Evolutionary conservation across 2,113 vertebrate genomes (phyloP).

Genomic region (Esox niger): DNA sequence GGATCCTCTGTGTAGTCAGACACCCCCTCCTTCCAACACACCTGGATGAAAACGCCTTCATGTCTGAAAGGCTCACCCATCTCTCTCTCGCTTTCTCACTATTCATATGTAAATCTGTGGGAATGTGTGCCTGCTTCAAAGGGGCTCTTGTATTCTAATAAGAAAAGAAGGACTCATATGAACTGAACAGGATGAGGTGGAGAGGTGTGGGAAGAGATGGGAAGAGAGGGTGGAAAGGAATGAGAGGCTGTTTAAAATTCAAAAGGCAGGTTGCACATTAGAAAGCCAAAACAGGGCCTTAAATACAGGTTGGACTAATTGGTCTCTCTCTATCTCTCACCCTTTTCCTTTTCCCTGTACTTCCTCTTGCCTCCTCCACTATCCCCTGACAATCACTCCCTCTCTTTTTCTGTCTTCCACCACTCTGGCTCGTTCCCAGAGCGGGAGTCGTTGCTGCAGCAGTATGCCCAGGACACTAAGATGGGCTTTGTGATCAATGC

Average conservation of each 20-base stretch:
- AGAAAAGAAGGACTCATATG: constrained; percentile 53
- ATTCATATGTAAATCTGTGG: neutral
- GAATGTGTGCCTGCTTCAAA: constrained; percentile 48
- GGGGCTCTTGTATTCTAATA: constrained; percentile 58
- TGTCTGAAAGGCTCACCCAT: no score
- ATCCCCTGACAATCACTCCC: neutral
- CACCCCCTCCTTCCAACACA: neutral
- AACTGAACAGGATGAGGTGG: constrained; percentile 24
- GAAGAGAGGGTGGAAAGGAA: constrained; percentile 36
- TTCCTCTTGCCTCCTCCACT: neutral
- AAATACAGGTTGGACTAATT: constrained; percentile 33
- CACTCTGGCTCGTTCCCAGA: constrained; percentile 62
- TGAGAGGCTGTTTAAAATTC: constrained; percentile 42
- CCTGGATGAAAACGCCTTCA: neutral
- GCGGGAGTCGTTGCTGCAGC: constrained; percentile 83
- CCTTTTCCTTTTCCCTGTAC: neutral
- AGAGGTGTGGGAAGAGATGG: constrained; percentile 29
- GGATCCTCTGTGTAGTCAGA: neutral
- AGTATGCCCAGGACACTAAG: constrained; percentile 97
- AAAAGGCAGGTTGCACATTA: constrained; percentile 12
- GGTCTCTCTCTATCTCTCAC: constrained; percentile 9
- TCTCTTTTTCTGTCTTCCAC: neutral
- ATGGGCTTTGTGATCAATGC: constrained; percentile 99
- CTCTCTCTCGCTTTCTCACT: neutral
- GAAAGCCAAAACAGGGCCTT: constrained; percentile 13